These are phyloP conservation scores for Neosilurus hyrtlii DNA, from an alignment of 2,797 vertebrate species.

Conservation along the genomic window DNA sequence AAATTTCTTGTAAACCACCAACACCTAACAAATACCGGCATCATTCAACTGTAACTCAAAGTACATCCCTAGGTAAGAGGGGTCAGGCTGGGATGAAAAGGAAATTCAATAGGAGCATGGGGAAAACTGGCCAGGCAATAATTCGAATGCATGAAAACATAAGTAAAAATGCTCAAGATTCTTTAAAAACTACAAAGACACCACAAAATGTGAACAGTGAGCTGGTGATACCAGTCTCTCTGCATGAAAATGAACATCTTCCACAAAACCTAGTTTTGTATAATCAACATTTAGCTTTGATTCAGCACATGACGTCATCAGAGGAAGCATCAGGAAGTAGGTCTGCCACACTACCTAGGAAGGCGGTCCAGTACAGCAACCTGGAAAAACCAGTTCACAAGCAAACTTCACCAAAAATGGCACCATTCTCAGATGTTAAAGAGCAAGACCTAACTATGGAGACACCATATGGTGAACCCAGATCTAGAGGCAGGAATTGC, in stretches of 20 bases:
- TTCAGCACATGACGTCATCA: constrained; percentile 78
- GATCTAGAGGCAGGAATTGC: constrained; percentile 61
- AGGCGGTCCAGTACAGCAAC: constrained; percentile 66
- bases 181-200: constrained; percentile 48
- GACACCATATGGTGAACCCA: constrained; percentile 40
- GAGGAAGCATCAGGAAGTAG: constrained; percentile 73
- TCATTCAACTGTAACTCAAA: constrained; percentile 40
- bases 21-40: constrained; percentile 64
- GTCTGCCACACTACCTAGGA: constrained; percentile 81
- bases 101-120: constrained; percentile 69
- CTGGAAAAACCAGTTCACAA: constrained; percentile 67
- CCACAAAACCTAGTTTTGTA: constrained; percentile 78
- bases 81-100: constrained; percentile 48
- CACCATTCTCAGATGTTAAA: constrained; percentile 55
- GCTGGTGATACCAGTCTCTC: constrained; percentile 62
- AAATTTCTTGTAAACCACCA: constrained; percentile 62
- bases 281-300: constrained; percentile 81
- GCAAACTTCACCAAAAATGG: constrained; percentile 73
- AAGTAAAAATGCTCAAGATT: constrained; percentile 57
- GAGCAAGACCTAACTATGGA: not conserved
- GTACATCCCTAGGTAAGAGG: not conserved
- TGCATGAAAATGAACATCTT: constrained; percentile 71
- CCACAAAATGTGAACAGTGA: constrained; percentile 60
- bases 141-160: constrained; percentile 59
- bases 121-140: constrained; percentile 64